Evolutionary conservation across 2,888 invertebrate genomes (phyloP).

Genomic region (Sinelater perroti): DNA sequence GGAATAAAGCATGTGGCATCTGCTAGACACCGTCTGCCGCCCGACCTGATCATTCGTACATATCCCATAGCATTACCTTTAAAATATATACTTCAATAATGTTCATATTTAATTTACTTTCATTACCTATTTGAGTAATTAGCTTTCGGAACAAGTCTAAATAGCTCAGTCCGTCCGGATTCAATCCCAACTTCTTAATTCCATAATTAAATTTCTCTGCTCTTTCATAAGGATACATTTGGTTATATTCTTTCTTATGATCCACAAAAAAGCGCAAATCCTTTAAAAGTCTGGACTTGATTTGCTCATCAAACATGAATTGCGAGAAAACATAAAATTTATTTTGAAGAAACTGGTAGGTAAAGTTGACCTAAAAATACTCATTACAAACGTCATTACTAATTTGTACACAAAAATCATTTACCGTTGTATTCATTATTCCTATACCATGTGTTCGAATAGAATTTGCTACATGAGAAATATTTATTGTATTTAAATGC

Average conservation of each 20-base stretch:
- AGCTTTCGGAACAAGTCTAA: slow-evolving; percentile 92
- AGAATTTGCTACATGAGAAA: slow-evolving; percentile 95
- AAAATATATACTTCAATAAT: slow-evolving; percentile 25
- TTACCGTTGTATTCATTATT: slow-evolving; percentile 91
- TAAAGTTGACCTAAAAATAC: slow-evolving; percentile 73
- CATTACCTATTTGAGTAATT: slow-evolving; percentile 88
- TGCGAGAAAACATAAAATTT: slow-evolving; percentile 96
- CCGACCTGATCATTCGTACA: slow-evolving; percentile 91
- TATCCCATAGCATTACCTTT: slow-evolving; percentile 92
- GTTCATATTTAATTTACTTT: not conserved
- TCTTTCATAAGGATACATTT: slow-evolving; percentile 84
- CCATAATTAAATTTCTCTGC: slow-evolving; percentile 94
- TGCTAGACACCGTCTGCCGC: slow-evolving; percentile 90
- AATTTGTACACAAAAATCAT: not conserved
- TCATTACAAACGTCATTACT: too few species aligned
- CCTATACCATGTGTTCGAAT: slow-evolving; percentile 96
- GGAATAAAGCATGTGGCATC: slow-evolving; percentile 92
- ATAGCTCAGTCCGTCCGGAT: slow-evolving; percentile 84
- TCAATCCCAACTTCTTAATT: slow-evolving; percentile 86
- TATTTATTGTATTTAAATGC: slow-evolving; percentile 93
- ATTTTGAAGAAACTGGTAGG: slow-evolving; percentile 91
- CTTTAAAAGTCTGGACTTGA: slow-evolving; percentile 91
- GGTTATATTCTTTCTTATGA: slow-evolving; percentile 69
- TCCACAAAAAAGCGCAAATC: slow-evolving; percentile 87
- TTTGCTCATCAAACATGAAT: slow-evolving; percentile 97